Evolutionary conservation across 2,888 invertebrate species (phyloP).

Genomic region (Aricia artaxerxes): DNA sequence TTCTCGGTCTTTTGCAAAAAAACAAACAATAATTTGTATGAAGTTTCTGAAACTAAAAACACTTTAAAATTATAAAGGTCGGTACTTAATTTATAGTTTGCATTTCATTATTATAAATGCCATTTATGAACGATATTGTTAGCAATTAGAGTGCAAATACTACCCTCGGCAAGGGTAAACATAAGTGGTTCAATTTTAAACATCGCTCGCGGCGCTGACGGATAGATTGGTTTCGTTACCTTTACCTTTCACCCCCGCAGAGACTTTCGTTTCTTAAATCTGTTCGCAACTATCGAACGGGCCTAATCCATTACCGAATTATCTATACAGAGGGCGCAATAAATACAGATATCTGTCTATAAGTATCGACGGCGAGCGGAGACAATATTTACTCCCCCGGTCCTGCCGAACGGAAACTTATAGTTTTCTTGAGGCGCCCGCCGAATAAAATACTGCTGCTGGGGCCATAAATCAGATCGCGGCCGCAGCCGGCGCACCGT

Average conservation of each 20-base stretch:
- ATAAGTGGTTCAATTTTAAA: slow-evolving; percentile 36
- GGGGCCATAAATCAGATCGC: slow-evolving; percentile 75
- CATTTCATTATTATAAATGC: not conserved
- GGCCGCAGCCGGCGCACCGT: slow-evolving; percentile 70
- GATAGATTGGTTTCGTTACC: slow-evolving; percentile 69
- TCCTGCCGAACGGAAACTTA: slow-evolving; percentile 79
- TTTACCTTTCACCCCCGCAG: not conserved
- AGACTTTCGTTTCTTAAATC: slow-evolving; percentile 45
- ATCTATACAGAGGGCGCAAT: slow-evolving; percentile 69
- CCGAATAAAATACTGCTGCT: slow-evolving; percentile 79
- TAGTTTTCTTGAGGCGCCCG: slow-evolving; percentile 80
- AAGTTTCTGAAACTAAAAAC: not conserved
- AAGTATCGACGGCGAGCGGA: slow-evolving; percentile 71
- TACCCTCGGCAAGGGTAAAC: slow-evolving; percentile 41
- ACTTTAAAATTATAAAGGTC: not conserved
- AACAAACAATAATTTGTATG: no score
- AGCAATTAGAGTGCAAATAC: slow-evolving; percentile 22
- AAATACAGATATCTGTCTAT: slow-evolving; percentile 75
- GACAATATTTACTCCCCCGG: slow-evolving; percentile 79
- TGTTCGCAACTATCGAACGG: slow-evolving; percentile 53
- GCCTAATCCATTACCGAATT: slow-evolving; percentile 76
- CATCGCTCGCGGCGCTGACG: slow-evolving; percentile 50
- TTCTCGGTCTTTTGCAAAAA: no score
- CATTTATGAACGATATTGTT: slow-evolving; percentile 14
- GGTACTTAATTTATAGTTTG: not conserved